Conservation (phyloP, 1,140 invertebrate genomes). For the Drosophila fuyamai region DNA sequence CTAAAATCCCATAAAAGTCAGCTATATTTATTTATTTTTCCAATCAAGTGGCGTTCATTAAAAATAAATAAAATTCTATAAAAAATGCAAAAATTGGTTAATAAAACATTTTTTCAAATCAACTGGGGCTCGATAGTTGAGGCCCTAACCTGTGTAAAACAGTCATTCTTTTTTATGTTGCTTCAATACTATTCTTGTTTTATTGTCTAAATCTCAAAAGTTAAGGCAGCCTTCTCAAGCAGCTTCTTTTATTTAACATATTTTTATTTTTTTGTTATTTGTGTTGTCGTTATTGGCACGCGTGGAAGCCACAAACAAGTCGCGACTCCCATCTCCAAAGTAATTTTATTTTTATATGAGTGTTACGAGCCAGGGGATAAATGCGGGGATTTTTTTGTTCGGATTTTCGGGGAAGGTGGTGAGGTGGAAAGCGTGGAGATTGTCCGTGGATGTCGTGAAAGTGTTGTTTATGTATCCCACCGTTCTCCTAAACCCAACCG, state of each 20-base stretch:
- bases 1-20: no score
- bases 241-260: background rate
- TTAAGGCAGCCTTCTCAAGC: constrained; percentile 5
- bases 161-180: no score
- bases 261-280: background rate
- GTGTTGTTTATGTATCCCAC: constrained; percentile 62
- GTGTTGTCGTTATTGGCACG: constrained; percentile 48
- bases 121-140: no score
- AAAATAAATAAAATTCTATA: no score
- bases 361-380: constrained; percentile 20
- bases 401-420: background rate
- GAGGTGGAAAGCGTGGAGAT: constrained; percentile 12
- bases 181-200: no score
- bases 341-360: constrained; percentile 37
- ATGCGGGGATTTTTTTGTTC: constrained; percentile 26
- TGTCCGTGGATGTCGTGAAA: constrained; percentile 57
- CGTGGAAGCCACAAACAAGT: constrained; percentile 64
- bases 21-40: no score
- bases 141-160: no score
- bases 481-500: background rate
- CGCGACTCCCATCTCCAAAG: constrained; percentile 55
- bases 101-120: no score
- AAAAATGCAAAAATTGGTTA: no score
- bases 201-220: background rate
- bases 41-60: no score